Conservation (phyloP, 2,797 vertebrate species). For the Knipowitschia caucasica region DNA sequence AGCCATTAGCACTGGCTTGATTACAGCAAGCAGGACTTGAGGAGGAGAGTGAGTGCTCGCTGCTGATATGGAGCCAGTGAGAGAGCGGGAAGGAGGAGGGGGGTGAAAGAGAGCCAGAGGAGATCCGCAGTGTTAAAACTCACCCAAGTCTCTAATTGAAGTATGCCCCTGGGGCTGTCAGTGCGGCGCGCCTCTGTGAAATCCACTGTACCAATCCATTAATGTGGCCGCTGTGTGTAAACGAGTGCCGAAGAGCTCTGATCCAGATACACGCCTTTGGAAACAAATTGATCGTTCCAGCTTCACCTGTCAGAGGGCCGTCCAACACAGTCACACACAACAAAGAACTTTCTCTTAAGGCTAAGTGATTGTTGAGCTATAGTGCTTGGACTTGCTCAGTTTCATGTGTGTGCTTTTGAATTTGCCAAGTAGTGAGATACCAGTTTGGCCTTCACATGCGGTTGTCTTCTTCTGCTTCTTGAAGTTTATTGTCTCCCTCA, state of each 20-base stretch:
- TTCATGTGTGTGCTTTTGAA: background rate
- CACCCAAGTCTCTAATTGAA: constrained; percentile 78
- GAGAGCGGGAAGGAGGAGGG: constrained; percentile 10
- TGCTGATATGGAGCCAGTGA: constrained; percentile 53
- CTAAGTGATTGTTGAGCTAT: constrained; percentile 28
- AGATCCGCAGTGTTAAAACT: constrained; percentile 77
- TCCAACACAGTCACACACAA: constrained; percentile 25
- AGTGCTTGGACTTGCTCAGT: background rate
- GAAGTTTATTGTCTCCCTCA: too few species aligned
- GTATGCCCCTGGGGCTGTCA: constrained; percentile 72
- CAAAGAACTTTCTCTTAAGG: constrained; percentile 15
- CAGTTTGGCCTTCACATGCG: too few species aligned
- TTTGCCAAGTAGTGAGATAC: too few species aligned
- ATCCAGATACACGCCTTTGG: constrained; percentile 43
- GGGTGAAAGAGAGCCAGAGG: constrained; percentile 43
- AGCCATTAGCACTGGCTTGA: constrained; percentile 98
- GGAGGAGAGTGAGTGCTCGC: constrained; percentile 74
- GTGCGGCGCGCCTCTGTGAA: constrained; percentile 58
- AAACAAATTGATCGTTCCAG: constrained; percentile 51
- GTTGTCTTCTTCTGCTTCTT: too few species aligned
- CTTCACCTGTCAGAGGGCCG: constrained; percentile 41
- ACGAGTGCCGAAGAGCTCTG: constrained; percentile 56
- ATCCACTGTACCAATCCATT: constrained; percentile 59
- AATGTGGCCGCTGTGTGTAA: constrained; percentile 64
- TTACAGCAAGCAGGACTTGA: constrained; percentile 85